These are phyloP conservation scores for Steinernema khuongi DNA, from an alignment of 1,140 invertebrate genomes.

Conservation along the genomic window DNA sequence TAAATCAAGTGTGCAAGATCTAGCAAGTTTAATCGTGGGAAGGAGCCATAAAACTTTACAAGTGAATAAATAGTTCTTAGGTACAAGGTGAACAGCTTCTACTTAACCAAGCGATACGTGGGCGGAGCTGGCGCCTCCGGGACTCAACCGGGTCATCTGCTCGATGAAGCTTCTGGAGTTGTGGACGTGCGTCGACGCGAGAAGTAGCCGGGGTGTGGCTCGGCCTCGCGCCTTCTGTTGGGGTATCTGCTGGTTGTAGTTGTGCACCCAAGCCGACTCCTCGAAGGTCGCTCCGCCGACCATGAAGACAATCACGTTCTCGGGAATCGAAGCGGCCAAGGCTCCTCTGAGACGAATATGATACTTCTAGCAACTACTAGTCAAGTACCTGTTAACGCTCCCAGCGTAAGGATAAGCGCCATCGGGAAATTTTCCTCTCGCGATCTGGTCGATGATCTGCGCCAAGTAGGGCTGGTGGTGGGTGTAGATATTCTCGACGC, in stretches of 20 bases:
- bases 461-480: conserved; percentile 54
- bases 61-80: conserved; percentile 9
- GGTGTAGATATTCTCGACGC: conserved; percentile 58
- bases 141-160: not conserved
- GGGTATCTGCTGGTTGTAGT: not conserved
- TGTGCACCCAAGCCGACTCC: conserved; percentile 75
- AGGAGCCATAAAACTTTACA: no score
- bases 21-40: no score
- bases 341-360: not conserved
- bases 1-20: no score
- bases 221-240: not conserved
- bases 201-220: not conserved
- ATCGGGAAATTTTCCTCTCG: conserved; percentile 40
- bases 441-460: conserved; percentile 46
- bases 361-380: conserved; percentile 14
- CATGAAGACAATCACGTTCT: conserved; percentile 88
- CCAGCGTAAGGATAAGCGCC: conserved; percentile 38
- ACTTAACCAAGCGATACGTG: not conserved
- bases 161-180: not conserved
- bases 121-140: not conserved
- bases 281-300: conserved; percentile 95
- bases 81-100: not conserved
- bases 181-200: not conserved
- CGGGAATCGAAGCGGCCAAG: conserved; percentile 58
- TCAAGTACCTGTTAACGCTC: conserved; percentile 30